Evolutionary conservation across 2,888 invertebrate species (phyloP), one percentile per base, ranked within the genome.

Genomic region (Spodoptera littoralis): DNA sequence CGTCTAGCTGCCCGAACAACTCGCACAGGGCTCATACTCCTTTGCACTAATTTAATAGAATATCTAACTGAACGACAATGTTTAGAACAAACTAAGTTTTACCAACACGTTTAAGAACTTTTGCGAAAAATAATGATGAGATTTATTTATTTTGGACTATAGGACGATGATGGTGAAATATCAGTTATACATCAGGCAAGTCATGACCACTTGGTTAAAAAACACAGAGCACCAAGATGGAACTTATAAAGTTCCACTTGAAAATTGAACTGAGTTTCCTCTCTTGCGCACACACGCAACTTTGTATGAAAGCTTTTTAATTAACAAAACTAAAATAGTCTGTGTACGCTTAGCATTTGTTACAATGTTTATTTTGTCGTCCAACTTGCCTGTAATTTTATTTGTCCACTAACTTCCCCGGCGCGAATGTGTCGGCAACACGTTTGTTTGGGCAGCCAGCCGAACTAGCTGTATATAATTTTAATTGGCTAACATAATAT

Each of bases 121-220:
- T 2, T 55, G 11, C 49, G 36, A 51, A 52, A 42, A 43, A 45
- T 71, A 22, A 27, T 70, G 11, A 48, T 44, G 0, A 6, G 30
- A 50, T 50, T 66, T 56, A 49, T 62, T 65, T 69, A 13, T 79
- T 71, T 71, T 62, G 55, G 55, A 44, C 27, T 44, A 42, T 68
- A 79, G 79, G 80, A 62, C 27, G 70, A 70, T 49, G 79, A 70
- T 49, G 79, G 74, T 36, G 72, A 70, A 69, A 60, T 72, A 69
- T 78, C 76, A 13, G 80, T 80, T 46, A 49, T 78, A 61, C 69
- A 69, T 58, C 80, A 80, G 74, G 74, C 79, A 74, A 79, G 79
- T 79, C 46, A 2, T 30, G 60, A 52, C 27, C 18, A 56, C 47
- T 59, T 50, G 58, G 47, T 60, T 73, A 72, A 41, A 18, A 36